Evolutionary conservation across 2,888 invertebrate species (phyloP), one percentile per base, ranked within the genome.

Genomic region (Piscicola geometra): DNA sequence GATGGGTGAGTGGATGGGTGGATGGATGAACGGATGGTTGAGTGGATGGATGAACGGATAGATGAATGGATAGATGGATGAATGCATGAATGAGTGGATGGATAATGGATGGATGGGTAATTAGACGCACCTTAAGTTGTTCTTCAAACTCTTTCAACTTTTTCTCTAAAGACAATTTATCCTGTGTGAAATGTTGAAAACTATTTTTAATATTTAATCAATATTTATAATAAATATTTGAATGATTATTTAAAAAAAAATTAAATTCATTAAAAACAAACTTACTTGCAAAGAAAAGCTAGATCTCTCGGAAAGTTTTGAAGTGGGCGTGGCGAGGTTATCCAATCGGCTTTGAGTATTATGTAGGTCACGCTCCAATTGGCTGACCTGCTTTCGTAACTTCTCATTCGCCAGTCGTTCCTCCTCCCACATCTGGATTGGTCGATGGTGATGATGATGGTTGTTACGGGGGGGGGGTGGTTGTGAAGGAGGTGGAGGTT

Each of bases 111-210:
- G n/a, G n/a, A n/a, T n/a, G n/a, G n/a, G n/a, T n/a, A n/a, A n/a
- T 56, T 18, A 56, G 5, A 56, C 1, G 36, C 33, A 71, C 71
- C 32, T 71, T 71, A 15, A 71, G 36, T 71, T 66, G 36, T 47
- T 75, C 75, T 71, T 75, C 56, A 21, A 75, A 25, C 36, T 75
- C 75, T 1, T 68, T 47, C 18, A 75, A 50, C 60, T 56, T 70
- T 33, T 70, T 30, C 36, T 75, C 75, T 3, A 36, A 36, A 25
- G 18, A n/a, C 52, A 50, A 21, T 60, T 75, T 75, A 30, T 75
- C 75, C 75, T 75, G 56, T 18, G 35, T n/a, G n/a, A n/a, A n/a
- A n/a, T n/a, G n/a, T n/a, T n/a, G n/a, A n/a, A n/a, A n/a, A n/a
- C n/a, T n/a, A n/a, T n/a, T n/a, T n/a, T n/a, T n/a, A n/a, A n/a